These are phyloP conservation scores for Hemiscyllium ocellatum DNA, from an alignment of 2,113 vertebrate species.

Conservation along the genomic window DNA sequence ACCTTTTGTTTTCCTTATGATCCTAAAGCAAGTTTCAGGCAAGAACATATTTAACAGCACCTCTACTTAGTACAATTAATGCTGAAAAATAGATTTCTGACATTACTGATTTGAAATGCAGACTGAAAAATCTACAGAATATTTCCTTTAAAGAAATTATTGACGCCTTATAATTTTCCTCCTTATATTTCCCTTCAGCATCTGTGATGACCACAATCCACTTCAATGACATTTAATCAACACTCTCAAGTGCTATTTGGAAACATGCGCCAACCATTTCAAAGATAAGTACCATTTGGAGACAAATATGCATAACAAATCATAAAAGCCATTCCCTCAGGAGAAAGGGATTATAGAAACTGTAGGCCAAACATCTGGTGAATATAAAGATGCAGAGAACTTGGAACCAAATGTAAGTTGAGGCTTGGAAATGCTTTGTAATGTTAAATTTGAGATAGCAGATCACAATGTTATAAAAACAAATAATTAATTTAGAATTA, in stretches of 20 bases:
- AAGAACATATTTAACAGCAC: neutral
- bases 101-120: neutral
- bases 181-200: neutral
- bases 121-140: neutral
- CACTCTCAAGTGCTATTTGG: neutral
- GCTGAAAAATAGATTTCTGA: neutral
- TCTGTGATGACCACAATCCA: neutral
- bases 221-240: neutral
- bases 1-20: neutral
- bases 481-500: neutral
- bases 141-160: neutral
- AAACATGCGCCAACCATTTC: neutral
- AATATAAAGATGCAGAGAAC: neutral
- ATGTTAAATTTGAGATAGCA: neutral
- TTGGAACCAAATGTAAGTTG: neutral
- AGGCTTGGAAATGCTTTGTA: neutral
- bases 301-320: neutral
- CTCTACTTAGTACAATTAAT: neutral
- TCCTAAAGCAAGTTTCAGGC: neutral
- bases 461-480: neutral
- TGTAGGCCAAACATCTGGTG: slow-evolving; percentile 7
- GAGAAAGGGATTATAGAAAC: neutral
- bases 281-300: neutral
- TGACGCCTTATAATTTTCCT: neutral
- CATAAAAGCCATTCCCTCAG: neutral